Evolutionary conservation across 2,113 vertebrate species (phyloP).

Genomic region (Sarotherodon lohbergeri): DNA sequence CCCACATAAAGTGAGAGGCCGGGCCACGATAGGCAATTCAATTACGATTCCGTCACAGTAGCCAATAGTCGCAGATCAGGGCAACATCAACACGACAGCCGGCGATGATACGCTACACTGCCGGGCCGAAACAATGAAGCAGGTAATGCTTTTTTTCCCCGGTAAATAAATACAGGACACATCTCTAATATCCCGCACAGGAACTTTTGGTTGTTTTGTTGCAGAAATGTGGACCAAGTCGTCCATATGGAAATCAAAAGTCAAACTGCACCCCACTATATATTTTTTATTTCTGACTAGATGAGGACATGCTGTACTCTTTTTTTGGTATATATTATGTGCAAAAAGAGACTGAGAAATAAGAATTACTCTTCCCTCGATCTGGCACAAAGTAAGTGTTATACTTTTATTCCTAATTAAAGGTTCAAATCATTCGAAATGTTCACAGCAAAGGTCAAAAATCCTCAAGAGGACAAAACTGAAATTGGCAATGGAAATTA

Average conservation of each 20-base stretch:
- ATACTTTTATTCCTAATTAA: conserved; percentile 14
- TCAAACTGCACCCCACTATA: neutral
- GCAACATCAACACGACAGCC: conserved; percentile 5
- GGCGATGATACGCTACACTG: neutral
- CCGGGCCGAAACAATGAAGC: neutral
- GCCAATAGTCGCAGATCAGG: conserved; percentile 25
- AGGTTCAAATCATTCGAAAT: neutral
- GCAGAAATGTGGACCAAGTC: neutral
- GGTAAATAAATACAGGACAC: conserved; percentile 15
- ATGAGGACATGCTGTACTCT: neutral
- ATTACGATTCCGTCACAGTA: conserved; percentile 31
- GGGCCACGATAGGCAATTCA: conserved; percentile 43
- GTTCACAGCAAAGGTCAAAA: neutral
- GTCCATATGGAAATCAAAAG: conserved; percentile 15
- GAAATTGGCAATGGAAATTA: neutral
- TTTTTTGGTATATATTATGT: neutral
- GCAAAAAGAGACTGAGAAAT: neutral
- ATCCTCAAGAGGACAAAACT: neutral
- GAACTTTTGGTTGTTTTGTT: conserved; percentile 1
- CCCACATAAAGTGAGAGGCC: conserved; percentile 45
- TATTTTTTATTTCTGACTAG: neutral
- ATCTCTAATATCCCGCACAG: neutral
- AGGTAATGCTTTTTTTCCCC: neutral
- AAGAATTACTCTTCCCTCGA: neutral
- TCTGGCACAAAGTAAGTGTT: neutral